Evolutionary conservation across 2,797 vertebrate genomes (phyloP).

Genomic region (Hippoglossus hippoglossus): DNA sequence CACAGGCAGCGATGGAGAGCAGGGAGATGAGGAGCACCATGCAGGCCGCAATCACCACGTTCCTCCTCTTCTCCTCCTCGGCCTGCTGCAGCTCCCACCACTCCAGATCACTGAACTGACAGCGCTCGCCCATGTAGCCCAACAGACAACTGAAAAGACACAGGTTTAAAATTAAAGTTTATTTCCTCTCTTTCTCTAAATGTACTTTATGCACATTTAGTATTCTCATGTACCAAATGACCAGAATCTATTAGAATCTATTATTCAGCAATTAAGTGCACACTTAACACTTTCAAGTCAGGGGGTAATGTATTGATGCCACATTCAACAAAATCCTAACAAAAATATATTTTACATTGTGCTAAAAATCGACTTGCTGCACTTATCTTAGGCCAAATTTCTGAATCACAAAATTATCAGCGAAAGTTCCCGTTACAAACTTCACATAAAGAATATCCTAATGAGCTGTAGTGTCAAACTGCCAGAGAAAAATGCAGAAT

Average conservation of each 20-base stretch:
- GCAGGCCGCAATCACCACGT: constrained; percentile 76
- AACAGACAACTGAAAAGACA: constrained; percentile 82
- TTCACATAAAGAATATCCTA: background rate
- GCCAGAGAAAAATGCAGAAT: too few species aligned
- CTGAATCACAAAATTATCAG: background rate
- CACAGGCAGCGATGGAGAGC: constrained; percentile 80
- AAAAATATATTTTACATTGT: too few species aligned
- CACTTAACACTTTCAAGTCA: too few species aligned
- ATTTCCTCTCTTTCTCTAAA: background rate
- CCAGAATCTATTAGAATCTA: too few species aligned
- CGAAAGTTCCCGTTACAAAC: background rate
- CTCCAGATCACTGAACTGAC: constrained; percentile 91
- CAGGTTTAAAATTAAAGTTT: background rate
- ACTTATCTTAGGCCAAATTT: too few species aligned
- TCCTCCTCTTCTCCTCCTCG: constrained; percentile 81
- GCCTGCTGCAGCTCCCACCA: constrained; percentile 91
- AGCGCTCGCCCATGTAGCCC: constrained; percentile 91
- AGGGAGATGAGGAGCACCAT: constrained; percentile 79
- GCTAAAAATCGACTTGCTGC: too few species aligned
- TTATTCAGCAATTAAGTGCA: too few species aligned
- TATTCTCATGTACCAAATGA: background rate
- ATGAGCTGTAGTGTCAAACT: background rate
- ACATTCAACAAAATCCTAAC: background rate
- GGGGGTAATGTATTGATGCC: background rate
- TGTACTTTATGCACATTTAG: background rate